Percentiles rank a stretch among this genome's conserved stretches.
These are phyloP conservation scores for Loris lydekkerianus DNA, from an alignment of 2,797 vertebrate genomes.

Conservation along the genomic window DNA sequence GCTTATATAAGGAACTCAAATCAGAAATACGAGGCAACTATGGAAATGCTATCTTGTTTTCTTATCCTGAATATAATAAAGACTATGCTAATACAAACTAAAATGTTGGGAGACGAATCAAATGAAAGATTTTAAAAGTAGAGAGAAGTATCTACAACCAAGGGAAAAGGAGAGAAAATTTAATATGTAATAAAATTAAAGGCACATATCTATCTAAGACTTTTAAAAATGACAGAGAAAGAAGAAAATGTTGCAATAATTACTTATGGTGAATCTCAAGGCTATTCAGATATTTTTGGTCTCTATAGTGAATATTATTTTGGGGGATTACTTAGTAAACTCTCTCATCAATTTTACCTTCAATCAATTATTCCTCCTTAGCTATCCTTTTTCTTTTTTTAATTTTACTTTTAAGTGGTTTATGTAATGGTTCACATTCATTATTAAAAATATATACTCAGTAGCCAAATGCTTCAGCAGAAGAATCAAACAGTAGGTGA, in stretches of 20 bases:
- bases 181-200: constrained; percentile 42
- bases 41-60: background rate
- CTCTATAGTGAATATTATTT: background rate
- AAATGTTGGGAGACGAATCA: background rate
- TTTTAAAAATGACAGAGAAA: background rate
- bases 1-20: background rate
- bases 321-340: background rate
- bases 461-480: background rate
- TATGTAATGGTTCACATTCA: background rate
- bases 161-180: background rate
- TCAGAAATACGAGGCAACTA: constrained; percentile 42
- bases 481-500: background rate
- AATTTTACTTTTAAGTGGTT: background rate
- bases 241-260: background rate
- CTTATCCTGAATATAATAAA: background rate
- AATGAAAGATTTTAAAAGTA: background rate
- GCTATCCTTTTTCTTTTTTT: background rate
- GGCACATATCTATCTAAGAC: background rate
- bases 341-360: background rate
- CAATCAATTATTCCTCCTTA: background rate
- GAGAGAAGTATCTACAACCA: background rate
- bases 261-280: background rate
- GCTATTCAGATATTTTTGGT: constrained; percentile 22
- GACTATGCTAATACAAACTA: background rate
- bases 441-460: background rate